Conservation (phyloP, 1,140 invertebrate species). For the Tetraneura akinire region DNA sequence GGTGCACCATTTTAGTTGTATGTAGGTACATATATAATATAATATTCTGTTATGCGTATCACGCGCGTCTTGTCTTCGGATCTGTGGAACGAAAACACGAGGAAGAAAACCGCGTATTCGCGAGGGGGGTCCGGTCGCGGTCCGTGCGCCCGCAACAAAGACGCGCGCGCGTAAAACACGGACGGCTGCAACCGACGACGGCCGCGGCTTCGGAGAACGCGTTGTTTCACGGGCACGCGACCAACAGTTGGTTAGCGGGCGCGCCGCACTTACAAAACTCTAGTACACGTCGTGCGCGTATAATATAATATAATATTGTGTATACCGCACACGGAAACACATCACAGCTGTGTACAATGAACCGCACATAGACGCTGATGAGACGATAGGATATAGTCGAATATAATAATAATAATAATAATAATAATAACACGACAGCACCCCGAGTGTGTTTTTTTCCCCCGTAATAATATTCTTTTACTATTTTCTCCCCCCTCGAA, state of each 20-base stretch:
- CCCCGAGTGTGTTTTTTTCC: neutral
- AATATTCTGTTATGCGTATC: no score
- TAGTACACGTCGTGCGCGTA: no score
- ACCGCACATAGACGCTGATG: constrained; percentile 47
- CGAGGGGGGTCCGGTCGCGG: neutral
- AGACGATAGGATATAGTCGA: constrained; percentile 1
- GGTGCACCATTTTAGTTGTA: no score
- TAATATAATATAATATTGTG: neutral
- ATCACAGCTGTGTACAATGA: constrained; percentile 51
- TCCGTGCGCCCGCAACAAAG: constrained; percentile 20
- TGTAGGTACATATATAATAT: no score
- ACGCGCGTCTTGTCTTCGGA: no score
- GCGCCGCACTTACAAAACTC: neutral
- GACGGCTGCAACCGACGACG: constrained; percentile 39
- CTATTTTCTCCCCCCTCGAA: neutral
- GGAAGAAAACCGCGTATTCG: neutral
- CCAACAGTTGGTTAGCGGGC: constrained; percentile 50
- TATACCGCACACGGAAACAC: constrained; percentile 29
- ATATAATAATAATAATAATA: constrained; percentile 32
- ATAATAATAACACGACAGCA: constrained; percentile 28
- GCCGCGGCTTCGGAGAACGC: constrained; percentile 28
- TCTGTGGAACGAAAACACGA: no score
- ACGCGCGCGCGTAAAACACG: neutral
- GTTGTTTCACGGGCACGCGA: constrained; percentile 42
- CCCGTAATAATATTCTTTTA: neutral